Evolutionary conservation across 1,140 invertebrate species (phyloP), one percentile per base, ranked within the genome.

Genomic region (Agrilus planipennis): DNA sequence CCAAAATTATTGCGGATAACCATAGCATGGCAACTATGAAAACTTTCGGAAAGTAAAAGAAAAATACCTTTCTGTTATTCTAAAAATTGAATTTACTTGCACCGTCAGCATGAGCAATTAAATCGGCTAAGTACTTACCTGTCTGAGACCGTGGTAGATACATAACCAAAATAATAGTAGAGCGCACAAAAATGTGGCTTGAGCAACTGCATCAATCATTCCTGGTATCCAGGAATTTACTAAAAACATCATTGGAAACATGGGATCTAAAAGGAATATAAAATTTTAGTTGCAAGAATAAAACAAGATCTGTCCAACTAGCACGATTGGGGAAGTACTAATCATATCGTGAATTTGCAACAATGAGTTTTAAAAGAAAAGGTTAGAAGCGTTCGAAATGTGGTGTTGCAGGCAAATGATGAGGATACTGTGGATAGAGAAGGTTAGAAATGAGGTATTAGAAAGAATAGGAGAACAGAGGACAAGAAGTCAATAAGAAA

Each of bases 91-190:
- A 32, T 34, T 17, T 5, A 34, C 15, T 34, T 7, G 7, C 23
- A 12, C 12, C 23, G 23, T 12, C 12, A 9, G 12, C 7, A 12
- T 27, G 12, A 7, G 12, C 23, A 27, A 27, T 27, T 27, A 27
- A 7, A 12, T 6, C 22, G n/a, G n/a, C 22, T 25, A 17, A 3
- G 7, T 32, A 4, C 39, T 40, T 67, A 90, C 88, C 75, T 94
- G 90, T 58, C 91, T 68, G 11, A 96, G 69, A 16, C 91, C 91
- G 62, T 97, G 93, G 66, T 95, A 97, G 38, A 89, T 77, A 52
- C 85, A 89, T 10, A 96, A 69, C 92, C 92, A 97, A 56, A 93
- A 96, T 50, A 97, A 70, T 34, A 96, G 70, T 29, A 96, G 69
- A 2, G 76, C 77, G 56, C 81, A 85, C 0, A 96, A 67, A 64